Evolutionary conservation across 2,797 vertebrate genomes (phyloP), one percentile per base, ranked within the genome.

Genomic region (Anguilla marmorata): DNA sequence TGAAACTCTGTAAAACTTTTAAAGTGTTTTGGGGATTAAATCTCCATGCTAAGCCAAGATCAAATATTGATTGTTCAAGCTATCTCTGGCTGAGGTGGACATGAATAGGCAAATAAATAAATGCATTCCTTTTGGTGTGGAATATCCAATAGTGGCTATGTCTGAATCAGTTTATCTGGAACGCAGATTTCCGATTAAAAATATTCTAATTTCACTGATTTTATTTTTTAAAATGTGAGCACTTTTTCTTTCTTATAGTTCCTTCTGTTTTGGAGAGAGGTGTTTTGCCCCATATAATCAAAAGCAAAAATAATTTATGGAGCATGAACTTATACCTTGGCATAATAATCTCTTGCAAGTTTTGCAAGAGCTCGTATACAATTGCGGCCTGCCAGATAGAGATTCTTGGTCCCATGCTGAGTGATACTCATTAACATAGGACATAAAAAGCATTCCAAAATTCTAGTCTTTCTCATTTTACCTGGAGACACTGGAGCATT

Each of bases 1-100:
- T 93, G 92, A 94, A 95, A 95, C 93, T 95, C 94, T 92, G 91
- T 93, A 93, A 95, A 95, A 92, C 91, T 93, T 93, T 94, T 95
- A 93, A 93, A 94, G 91, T 90, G 91, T 94, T 93, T 91, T 58
- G 91, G 91, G 94, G 94, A 95, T 95, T 95, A 95, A 95, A 96
- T 94, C 93, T 93, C 91, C 90, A 91, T 91, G 92, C 93, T 95
- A 94, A 95, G 84, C 94, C 92, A 91, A 94, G 94, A 95, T 96
- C 94, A 95, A 96, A 96, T 94, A 94, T 94, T 92, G 94, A 96
- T 95, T 95, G 94, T 95, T 95, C 90, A 91, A 91, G 90, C 90
- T 91, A 90, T 91, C 93, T 94, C 93, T 93, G 95, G 93, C 93
- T 92, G 92, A 93, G 91, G 92, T 89, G 91, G 90, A 91, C 63